A percentile compares a stretch with the other conserved stretches of the same genome.
Evolutionary conservation across 2,797 vertebrate species (phyloP).

Genomic region (Podarcis siculus): DNA sequence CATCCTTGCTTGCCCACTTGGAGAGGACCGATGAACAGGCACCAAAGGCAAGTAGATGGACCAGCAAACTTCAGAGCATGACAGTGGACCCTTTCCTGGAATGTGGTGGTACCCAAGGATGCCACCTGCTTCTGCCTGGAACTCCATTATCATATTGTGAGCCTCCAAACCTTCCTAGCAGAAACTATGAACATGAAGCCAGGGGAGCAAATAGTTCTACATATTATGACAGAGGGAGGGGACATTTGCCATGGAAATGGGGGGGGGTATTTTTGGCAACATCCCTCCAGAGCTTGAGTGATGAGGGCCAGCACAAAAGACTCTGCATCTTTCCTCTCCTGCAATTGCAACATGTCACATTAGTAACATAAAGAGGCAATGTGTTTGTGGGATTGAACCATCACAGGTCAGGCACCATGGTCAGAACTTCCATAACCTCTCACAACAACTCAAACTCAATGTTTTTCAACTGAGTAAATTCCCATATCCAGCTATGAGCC

Average conservation of each 20-base stretch:
- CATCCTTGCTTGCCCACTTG: no score
- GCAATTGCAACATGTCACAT: background rate
- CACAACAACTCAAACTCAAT: background rate
- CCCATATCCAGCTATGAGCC: background rate
- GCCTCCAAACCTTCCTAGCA: background rate
- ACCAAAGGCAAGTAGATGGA: no score
- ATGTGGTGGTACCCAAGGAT: no score
- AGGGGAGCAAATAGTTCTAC: background rate
- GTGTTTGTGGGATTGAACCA: background rate
- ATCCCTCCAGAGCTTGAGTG: background rate
- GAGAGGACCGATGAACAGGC: no score
- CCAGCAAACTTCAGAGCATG: no score
- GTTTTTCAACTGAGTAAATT: background rate
- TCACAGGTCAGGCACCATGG: background rate
- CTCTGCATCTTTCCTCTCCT: background rate
- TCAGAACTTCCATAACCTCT: background rate
- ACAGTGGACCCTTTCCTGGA: no score
- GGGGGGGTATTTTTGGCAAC: background rate
- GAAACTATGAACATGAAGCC: background rate
- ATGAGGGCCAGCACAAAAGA: background rate
- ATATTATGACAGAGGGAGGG: background rate
- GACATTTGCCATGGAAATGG: background rate
- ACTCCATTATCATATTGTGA: background rate
- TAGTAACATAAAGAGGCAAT: background rate
- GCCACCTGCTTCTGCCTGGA: background rate